These are phyloP conservation scores for Dysdera silvatica DNA, from an alignment of 1,140 invertebrate species.

Conservation along the genomic window DNA sequence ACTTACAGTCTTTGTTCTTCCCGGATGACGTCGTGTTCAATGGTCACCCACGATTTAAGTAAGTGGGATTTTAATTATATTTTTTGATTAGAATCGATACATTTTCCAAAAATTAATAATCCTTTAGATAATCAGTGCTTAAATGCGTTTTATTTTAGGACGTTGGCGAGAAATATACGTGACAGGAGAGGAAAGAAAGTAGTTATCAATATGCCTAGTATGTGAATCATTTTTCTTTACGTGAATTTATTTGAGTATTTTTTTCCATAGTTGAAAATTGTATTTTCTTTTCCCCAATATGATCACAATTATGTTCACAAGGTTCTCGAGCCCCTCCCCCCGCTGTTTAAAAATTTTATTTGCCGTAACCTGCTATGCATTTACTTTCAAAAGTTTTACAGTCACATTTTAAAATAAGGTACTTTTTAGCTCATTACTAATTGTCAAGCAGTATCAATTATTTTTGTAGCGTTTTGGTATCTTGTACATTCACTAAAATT, in stretches of 20 bases:
- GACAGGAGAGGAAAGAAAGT: conserved; percentile 86
- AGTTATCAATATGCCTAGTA: conserved; percentile 90
- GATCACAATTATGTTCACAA: no score
- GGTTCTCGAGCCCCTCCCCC: no score
- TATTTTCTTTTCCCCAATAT: no score
- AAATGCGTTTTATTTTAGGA: conserved; percentile 51
- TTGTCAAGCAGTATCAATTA: no score
- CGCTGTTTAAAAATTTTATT: no score
- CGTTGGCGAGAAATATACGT: conserved; percentile 87
- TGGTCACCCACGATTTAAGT: conserved; percentile 83
- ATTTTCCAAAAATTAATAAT: neutral
- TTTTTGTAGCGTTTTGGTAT: no score
- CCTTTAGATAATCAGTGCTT: neutral
- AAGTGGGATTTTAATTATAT: conserved; percentile 5
- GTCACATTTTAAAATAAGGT: no score
- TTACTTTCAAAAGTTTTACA: no score
- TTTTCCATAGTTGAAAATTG: no score
- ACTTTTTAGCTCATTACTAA: no score
- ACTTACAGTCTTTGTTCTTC: conserved; percentile 83
- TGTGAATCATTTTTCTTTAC: conserved; percentile 35
- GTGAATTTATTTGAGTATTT: neutral
- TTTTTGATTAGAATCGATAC: neutral
- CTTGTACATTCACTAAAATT: no score
- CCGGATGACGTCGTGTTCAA: conserved; percentile 89
- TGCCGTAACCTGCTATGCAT: no score